A percentile compares a stretch with the other conserved stretches of the same genome.
These are phyloP conservation scores for Barnardius zonarius DNA, from an alignment of 2,113 vertebrate species.

Conservation along the genomic window DNA sequence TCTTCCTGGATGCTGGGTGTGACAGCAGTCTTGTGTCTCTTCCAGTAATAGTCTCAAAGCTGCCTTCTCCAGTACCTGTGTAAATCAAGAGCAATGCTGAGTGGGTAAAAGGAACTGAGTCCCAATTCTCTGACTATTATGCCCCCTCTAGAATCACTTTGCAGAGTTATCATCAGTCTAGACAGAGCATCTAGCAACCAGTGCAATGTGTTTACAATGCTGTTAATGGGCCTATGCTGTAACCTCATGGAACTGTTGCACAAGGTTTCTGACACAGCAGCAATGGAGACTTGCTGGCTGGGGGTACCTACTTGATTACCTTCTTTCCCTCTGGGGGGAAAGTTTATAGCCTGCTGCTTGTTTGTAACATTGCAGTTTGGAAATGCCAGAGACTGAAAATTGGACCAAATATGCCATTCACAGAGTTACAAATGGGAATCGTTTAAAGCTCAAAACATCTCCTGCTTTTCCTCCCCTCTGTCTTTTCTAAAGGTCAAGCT, in stretches of 20 bases:
- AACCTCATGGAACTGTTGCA: neutral
- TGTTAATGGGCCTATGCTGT: neutral
- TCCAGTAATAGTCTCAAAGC: neutral
- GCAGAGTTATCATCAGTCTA: neutral
- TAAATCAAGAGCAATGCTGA: neutral
- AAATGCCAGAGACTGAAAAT: constrained; percentile 51
- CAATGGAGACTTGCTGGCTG: neutral
- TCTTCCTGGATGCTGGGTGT: neutral
- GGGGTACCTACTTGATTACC: neutral
- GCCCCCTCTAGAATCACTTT: neutral
- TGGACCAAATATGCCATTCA: constrained; percentile 35
- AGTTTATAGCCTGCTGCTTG: constrained; percentile 18
- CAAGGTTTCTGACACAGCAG: neutral
- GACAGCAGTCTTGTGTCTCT: neutral
- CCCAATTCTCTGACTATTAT: neutral
- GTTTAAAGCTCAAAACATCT: constrained; percentile 29
- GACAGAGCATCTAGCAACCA: neutral
- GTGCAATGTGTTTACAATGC: fast-evolving
- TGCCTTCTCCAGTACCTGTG: neutral
- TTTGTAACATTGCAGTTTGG: constrained; percentile 22
- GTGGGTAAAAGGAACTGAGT: neutral
- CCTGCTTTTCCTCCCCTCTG: neutral
- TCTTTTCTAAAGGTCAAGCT: constrained; percentile 55
- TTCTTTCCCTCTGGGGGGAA: neutral
- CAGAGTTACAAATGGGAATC: constrained; percentile 47